Evolutionary conservation across 2,113 vertebrate species (phyloP).

Genomic region (Pseudopodoces humilis): DNA sequence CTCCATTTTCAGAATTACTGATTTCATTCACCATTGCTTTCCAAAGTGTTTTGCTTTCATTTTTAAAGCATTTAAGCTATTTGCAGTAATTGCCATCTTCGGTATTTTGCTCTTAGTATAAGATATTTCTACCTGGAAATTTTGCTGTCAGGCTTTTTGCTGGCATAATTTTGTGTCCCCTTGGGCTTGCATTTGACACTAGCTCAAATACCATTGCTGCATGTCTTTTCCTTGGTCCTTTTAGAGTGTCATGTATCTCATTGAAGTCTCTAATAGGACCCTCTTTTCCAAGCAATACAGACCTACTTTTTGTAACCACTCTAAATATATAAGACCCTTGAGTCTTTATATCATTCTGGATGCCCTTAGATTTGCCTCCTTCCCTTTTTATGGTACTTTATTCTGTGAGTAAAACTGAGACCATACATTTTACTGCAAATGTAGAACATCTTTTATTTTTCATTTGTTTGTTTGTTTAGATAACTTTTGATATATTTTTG

Average conservation of each 20-base stretch:
- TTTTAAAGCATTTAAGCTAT: not conserved
- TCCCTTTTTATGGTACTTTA: not conserved
- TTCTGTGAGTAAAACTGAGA: not conserved
- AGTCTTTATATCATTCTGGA: not conserved
- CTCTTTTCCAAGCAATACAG: conserved; percentile 20
- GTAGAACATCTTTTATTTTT: not conserved
- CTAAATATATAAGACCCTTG: not conserved
- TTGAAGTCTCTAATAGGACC: not conserved
- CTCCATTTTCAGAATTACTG: not conserved
- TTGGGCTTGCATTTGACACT: not conserved
- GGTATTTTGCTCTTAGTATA: not conserved
- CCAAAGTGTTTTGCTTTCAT: not conserved
- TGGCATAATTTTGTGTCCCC: not conserved
- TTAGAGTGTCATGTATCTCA: not conserved
- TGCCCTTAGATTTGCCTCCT: not conserved
- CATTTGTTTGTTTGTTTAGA: not conserved
- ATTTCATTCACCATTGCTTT: not conserved
- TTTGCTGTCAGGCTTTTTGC: not conserved
- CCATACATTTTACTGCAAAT: not conserved
- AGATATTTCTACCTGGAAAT: not conserved
- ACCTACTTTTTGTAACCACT: conserved; percentile 22
- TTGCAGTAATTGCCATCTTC: not conserved
- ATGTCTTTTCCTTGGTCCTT: not conserved
- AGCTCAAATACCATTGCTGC: not conserved
- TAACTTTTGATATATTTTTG: not conserved